phyloP scores from a whole-genome alignment of 1,140 invertebrate genomes.

The Daktulosphaira vitifoliae region DNA sequence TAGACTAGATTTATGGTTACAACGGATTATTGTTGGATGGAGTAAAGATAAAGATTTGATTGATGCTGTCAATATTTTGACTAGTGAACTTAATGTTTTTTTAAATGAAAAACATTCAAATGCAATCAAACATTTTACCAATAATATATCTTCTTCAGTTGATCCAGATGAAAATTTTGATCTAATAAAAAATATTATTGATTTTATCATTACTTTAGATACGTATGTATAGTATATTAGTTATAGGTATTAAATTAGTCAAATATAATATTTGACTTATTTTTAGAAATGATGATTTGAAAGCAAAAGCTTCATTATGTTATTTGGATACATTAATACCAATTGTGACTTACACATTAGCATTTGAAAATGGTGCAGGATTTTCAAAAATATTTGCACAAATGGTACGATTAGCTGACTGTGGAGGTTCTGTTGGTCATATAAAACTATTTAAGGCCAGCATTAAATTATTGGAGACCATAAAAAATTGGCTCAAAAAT shows the following conservation, averaged over 20 bases:
- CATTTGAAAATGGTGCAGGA: slow-evolving; percentile 51
- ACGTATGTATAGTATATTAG: slow-evolving; percentile 5
- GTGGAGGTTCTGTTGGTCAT: slow-evolving; percentile 67
- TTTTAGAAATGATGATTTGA: slow-evolving; percentile 13
- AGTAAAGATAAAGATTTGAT: slow-evolving; percentile 27
- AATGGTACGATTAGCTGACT: slow-evolving; percentile 73
- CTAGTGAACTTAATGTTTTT: not conserved
- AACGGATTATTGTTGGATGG: slow-evolving; percentile 29
- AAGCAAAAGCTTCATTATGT: not conserved
- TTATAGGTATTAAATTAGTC: too few species aligned
- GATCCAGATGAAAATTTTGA: slow-evolving; percentile 29
- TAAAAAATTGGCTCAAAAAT: slow-evolving; percentile 15
- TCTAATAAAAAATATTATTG: slow-evolving; percentile 21
- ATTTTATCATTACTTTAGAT: slow-evolving; percentile 19
- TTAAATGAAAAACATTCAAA: slow-evolving; percentile 14
- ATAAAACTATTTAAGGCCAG: slow-evolving; percentile 63
- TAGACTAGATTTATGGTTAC: slow-evolving; percentile 28
- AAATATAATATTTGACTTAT: not conserved
- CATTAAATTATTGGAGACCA: slow-evolving; percentile 18
- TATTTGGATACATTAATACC: slow-evolving; percentile 26
- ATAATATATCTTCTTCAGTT: not conserved
- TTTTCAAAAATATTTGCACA: slow-evolving; percentile 76
- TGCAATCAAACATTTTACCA: slow-evolving; percentile 9
- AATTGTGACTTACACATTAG: slow-evolving; percentile 26
- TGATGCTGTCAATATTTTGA: slow-evolving; percentile 2